Conservation (phyloP, 2,113 vertebrate species). For the Dolichallabes microphthalmus region DNA sequence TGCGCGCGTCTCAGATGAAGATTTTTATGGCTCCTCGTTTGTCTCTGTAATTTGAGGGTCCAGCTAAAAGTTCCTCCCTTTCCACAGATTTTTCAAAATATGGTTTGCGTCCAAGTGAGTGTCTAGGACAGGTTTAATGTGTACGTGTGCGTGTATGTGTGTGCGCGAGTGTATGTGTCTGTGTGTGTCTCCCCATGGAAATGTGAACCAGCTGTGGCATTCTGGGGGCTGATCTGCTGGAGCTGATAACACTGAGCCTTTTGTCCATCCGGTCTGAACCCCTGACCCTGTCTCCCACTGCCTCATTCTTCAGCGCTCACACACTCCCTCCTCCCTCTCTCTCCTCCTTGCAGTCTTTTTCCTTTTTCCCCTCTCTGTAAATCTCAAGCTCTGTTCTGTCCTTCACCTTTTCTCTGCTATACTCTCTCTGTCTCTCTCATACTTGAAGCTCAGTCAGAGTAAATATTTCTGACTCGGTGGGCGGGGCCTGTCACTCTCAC, state of each 20-base stretch:
- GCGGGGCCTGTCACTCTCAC: background rate
- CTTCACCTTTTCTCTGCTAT: background rate
- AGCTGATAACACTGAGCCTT: conserved; percentile 62
- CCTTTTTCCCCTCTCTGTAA: background rate
- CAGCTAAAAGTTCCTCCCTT: background rate
- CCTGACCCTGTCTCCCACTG: conserved; percentile 38
- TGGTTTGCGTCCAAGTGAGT: background rate
- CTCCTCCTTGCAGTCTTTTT: conserved; percentile 3
- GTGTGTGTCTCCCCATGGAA: conserved; percentile 59
- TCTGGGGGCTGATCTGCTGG: conserved; percentile 52
- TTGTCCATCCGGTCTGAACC: conserved; percentile 54
- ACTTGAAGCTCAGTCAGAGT: background rate
- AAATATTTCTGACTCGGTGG: conserved; percentile 5
- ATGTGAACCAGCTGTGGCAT: conserved; percentile 69
- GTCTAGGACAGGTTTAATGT: conserved; percentile 28
- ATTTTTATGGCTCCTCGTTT: background rate
- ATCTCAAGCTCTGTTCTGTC: background rate
- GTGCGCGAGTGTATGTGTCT: conserved; percentile 22
- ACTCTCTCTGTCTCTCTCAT: background rate
- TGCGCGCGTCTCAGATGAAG: background rate
- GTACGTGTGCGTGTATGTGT: conserved; percentile 4
- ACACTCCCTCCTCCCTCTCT: conserved; percentile 1
- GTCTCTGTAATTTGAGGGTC: background rate
- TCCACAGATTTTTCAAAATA: background rate
- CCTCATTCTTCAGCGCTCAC: conserved; percentile 19